Conservation (phyloP, 2,113 vertebrate genomes). For the Eidolon helvum region DNA sequence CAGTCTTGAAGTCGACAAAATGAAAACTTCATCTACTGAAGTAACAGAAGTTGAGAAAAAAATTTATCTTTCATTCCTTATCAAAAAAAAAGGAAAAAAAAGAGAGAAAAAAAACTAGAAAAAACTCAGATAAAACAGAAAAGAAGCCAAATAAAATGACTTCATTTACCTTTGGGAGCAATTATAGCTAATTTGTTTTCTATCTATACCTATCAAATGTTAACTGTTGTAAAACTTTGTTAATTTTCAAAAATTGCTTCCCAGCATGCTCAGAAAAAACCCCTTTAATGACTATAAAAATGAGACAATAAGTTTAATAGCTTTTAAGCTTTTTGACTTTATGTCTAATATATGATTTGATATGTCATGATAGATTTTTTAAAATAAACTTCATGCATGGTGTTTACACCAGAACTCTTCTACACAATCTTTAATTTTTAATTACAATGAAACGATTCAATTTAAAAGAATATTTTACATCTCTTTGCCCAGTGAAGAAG, state of each 20-base stretch:
- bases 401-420: background rate
- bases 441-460: background rate
- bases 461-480: background rate
- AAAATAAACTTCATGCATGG: background rate
- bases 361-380: background rate
- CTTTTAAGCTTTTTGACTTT: background rate
- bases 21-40: slow-evolving; percentile 21
- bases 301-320: background rate
- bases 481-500: background rate
- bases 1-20: background rate
- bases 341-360: background rate
- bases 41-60: slow-evolving; percentile 18
- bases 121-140: background rate
- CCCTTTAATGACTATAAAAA: background rate
- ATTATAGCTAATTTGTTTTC: background rate
- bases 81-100: background rate
- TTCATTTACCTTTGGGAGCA: background rate
- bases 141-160: background rate
- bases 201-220: background rate
- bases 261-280: background rate
- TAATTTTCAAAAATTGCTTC: slow-evolving; percentile 36
- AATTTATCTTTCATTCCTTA: slow-evolving; percentile 23
- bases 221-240: background rate
- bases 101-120: background rate
- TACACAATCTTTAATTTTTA: background rate